A percentile compares a stretch with the other conserved stretches of the same genome.
phyloP scores from a whole-genome alignment of 2,113 vertebrate genomes.

The Sialia sialis region DNA sequence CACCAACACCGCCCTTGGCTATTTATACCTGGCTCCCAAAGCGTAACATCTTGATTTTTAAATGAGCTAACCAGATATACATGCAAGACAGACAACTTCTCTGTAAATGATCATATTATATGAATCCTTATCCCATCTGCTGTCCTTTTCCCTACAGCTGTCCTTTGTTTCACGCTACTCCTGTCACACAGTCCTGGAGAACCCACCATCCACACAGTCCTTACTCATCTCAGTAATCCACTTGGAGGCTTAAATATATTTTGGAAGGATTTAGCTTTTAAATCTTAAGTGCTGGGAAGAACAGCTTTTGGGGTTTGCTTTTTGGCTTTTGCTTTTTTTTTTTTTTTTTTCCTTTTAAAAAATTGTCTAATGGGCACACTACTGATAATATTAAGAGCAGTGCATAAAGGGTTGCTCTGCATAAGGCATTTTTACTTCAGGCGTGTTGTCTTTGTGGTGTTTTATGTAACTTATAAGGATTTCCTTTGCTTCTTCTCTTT shows the following conservation, averaged over 20 bases:
- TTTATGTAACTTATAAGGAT: background rate
- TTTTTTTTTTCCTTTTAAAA: too few species aligned
- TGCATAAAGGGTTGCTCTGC: background rate
- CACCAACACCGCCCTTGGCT: rapidly evolving
- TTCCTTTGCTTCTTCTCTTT: background rate
- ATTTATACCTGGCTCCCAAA: background rate
- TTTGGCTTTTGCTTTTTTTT: background rate
- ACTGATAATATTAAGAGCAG: background rate
- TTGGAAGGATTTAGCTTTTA: background rate
- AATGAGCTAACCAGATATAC: background rate
- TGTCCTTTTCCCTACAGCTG: background rate
- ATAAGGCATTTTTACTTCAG: background rate
- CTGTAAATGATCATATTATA: background rate
- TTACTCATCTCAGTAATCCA: background rate
- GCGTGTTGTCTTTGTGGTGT: background rate
- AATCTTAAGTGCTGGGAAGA: background rate
- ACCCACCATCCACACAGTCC: background rate
- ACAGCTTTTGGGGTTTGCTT: background rate
- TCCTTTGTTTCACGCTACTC: background rate
- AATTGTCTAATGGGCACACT: background rate
- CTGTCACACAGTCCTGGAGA: background rate
- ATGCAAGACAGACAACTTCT: background rate
- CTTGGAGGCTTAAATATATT: background rate
- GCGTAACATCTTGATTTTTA: background rate
- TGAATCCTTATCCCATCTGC: background rate